Percentiles rank a stretch among this genome's conserved stretches.
Conservation (phyloP, 2,888 invertebrate species). For the Clanis bilineata region DNA sequence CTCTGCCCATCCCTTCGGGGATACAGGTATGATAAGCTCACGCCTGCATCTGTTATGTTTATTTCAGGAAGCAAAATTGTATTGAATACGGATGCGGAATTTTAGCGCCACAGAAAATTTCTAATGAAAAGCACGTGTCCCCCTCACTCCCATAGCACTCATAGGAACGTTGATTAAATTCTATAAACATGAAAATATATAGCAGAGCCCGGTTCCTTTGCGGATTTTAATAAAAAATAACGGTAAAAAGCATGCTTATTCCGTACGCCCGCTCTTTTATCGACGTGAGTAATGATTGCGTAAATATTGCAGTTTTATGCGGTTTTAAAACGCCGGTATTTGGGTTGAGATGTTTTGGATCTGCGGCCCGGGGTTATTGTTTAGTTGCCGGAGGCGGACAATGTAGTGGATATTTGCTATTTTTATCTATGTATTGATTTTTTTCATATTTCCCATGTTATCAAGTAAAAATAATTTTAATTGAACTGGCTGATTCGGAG, state of each 20-base stretch:
- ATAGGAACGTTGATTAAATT: slow-evolving; percentile 65
- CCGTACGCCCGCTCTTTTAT: background rate
- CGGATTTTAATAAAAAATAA: background rate
- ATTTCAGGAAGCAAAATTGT: too few species aligned
- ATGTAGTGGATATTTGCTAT: background rate
- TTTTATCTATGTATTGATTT: background rate
- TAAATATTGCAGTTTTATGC: background rate
- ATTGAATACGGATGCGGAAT: background rate
- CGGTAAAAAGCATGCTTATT: slow-evolving; percentile 1
- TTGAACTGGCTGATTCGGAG: too few species aligned
- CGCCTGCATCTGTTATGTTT: too few species aligned
- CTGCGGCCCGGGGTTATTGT: background rate
- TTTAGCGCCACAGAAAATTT: background rate
- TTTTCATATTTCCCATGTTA: too few species aligned
- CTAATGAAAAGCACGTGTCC: slow-evolving; percentile 33
- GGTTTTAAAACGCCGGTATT: background rate
- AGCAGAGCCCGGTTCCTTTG: slow-evolving; percentile 1
- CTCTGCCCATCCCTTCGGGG: too few species aligned
- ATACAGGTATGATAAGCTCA: too few species aligned
- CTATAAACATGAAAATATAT: slow-evolving; percentile 41
- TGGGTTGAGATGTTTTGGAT: background rate
- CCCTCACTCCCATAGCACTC: slow-evolving; percentile 46
- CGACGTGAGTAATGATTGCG: background rate
- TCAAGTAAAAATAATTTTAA: too few species aligned
- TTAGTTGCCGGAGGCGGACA: background rate